Percentiles rank a stretch among this genome's conserved stretches.
phyloP scores from a whole-genome alignment of 2,113 vertebrate species.

The Spheniscus mendiculus region DNA sequence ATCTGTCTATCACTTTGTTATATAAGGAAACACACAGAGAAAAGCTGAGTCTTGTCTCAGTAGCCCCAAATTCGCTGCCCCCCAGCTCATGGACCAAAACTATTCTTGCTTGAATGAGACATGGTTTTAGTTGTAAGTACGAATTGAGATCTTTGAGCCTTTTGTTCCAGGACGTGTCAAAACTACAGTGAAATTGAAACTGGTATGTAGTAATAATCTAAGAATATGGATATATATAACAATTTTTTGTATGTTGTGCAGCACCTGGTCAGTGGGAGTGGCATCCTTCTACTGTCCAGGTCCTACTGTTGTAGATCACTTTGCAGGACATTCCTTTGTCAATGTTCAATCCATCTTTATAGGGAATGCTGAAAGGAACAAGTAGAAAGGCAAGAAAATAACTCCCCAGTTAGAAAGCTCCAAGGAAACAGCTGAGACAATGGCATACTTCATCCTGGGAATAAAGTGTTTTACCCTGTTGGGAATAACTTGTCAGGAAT shows the following conservation, averaged over 20 bases:
- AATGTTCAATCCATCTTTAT: background rate
- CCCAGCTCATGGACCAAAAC: background rate
- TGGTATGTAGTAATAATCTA: background rate
- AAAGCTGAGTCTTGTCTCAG: background rate
- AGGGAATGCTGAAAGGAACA: background rate
- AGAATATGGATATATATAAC: background rate
- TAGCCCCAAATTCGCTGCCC: background rate
- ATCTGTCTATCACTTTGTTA: background rate
- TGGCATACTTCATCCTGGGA: background rate
- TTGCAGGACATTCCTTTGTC: background rate
- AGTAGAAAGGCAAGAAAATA: background rate
- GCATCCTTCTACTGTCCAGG: background rate
- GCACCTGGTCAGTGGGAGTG: background rate
- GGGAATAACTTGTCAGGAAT: background rate
- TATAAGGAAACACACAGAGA: background rate
- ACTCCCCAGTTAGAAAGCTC: background rate
- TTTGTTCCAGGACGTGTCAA: background rate
- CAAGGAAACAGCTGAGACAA: background rate
- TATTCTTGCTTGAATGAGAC: background rate
- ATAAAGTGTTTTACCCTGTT: background rate
- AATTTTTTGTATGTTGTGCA: background rate
- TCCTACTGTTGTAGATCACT: background rate
- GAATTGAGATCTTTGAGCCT: background rate
- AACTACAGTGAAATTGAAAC: background rate
- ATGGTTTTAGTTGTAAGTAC: background rate